Base-by-base conservation (phyloP, 2,888 invertebrate genomes). In the Cantharis flavilabris region DNA sequence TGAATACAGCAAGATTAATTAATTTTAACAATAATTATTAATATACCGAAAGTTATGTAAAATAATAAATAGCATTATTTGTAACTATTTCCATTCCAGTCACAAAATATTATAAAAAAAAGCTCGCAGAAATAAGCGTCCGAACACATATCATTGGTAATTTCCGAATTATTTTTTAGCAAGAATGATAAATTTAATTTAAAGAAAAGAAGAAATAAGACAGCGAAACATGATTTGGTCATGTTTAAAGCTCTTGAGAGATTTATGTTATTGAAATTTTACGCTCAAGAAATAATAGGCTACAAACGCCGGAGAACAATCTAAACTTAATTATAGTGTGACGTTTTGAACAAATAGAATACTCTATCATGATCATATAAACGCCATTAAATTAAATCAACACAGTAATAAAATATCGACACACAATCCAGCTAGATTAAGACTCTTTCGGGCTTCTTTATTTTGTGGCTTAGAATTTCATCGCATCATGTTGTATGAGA, bases 391-490 rank as follows among this genome's bases (percentile, higher is more conserved):
- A 75, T 49, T 71, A 70, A 71, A 65, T 64, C 71, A 71, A 71
- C 71, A 67, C 67, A 65, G 75, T 65, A 67, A 71, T 75, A 75
- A 72, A 76, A 72, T 69, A 76, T 76, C 62, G 72, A 63, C 16
- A 76, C 62, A 71, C 71, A 76, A 76, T 76, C 69, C 72, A n/a
- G 26, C 16, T 16, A 72, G 69, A 75, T 72, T 76, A 75, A 71
- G 62, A 62, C 71, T 69, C 72, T 72, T 76, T 76, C 72, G 33
- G 63, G 76, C 30, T 69, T 72, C 69, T 76, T 71, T 20, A 72
- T 76, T 72, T 76, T 30, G 72, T 30, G 72, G 72, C 67, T 72
- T 71, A 72, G 72, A 67, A 76, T 72, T 76, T 76, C 72, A 76
- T 71, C 76, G 69, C 72, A 71, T 71, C 62, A 69, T 72, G 76